Evolutionary conservation across 1,140 invertebrate species (phyloP).

Genomic region (Hyles euphorbiae): DNA sequence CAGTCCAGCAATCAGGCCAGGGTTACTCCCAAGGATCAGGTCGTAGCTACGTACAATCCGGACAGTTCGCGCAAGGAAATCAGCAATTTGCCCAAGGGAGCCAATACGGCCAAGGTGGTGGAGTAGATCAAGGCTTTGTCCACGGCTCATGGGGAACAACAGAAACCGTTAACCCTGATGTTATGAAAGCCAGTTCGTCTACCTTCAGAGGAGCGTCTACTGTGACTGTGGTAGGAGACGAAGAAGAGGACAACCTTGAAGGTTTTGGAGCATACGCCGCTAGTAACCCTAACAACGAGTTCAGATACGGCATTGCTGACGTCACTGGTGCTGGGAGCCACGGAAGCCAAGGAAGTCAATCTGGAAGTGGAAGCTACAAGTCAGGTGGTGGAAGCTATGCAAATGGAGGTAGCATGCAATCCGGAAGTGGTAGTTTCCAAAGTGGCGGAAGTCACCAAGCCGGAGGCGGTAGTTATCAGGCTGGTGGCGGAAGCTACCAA

Average conservation of each 20-base stretch:
- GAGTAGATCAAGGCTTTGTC: conserved; percentile 40
- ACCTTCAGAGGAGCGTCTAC: conserved; percentile 48
- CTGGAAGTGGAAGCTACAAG: conserved; percentile 33
- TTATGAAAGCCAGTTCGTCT: conserved; percentile 61
- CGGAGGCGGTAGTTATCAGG: conserved; percentile 20
- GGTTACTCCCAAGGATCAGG: conserved; percentile 9
- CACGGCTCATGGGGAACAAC: conserved; percentile 63
- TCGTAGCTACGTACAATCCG: conserved; percentile 9
- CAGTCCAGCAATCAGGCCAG: conserved; percentile 7
- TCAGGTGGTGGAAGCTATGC: conserved; percentile 25
- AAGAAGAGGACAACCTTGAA: conserved; percentile 51
- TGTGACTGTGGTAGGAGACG: conserved; percentile 51
- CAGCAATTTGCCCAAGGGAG: conserved; percentile 10
- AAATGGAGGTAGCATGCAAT: conserved; percentile 27
- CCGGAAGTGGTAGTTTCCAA: conserved; percentile 27
- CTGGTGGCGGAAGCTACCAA: conserved; percentile 21
- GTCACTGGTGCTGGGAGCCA: conserved; percentile 29
- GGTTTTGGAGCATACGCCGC: conserved; percentile 57
- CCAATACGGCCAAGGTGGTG: conserved; percentile 8
- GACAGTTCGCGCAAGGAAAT: conserved; percentile 8
- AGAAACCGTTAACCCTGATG: conserved; percentile 66
- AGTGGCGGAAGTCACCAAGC: conserved; percentile 14
- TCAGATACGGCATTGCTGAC: conserved; percentile 57
- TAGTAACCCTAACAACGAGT: conserved; percentile 54
- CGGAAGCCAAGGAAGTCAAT: conserved; percentile 15